Evolutionary conservation across 2,888 invertebrate species (phyloP).

Genomic region (Scaptomyza tumidula): DNA sequence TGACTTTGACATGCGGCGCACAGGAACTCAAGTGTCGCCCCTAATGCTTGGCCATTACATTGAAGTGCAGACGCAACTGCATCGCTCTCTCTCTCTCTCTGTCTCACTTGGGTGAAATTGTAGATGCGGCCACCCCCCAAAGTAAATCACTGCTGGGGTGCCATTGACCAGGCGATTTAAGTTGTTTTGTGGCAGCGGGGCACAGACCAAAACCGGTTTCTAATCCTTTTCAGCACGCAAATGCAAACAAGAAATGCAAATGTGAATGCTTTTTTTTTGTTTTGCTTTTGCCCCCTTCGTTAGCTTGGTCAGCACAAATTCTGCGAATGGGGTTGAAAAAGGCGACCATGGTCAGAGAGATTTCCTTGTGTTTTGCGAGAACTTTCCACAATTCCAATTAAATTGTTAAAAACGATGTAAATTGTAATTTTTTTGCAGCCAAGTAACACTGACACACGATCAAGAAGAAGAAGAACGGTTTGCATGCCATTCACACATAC

Average conservation of each 20-base stretch:
- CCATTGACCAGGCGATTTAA: slow-evolving; percentile 61
- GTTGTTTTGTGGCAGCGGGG: slow-evolving; percentile 53
- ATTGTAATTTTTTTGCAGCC: slow-evolving; percentile 13
- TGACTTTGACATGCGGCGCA: slow-evolving; percentile 70
- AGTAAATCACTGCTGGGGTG: slow-evolving; percentile 59
- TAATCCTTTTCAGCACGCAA: slow-evolving; percentile 70
- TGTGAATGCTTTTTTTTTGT: slow-evolving; percentile 1
- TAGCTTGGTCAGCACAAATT: slow-evolving; percentile 52
- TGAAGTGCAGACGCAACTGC: slow-evolving; percentile 55
- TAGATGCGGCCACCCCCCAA: slow-evolving; percentile 55
- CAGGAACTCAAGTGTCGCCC: slow-evolving; percentile 66
- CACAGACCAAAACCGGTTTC: slow-evolving; percentile 58
- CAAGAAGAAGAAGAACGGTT: slow-evolving; percentile 39
- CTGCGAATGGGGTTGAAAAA: slow-evolving; percentile 41
- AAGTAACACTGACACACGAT: slow-evolving; percentile 36
- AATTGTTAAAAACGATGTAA: slow-evolving; percentile 24
- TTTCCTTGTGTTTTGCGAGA: slow-evolving; percentile 7
- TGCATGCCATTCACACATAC: slow-evolving; percentile 43
- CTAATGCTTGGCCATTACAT: slow-evolving; percentile 70
- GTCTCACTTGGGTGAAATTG: slow-evolving; percentile 31
- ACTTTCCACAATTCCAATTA: slow-evolving; percentile 32
- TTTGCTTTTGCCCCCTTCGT: slow-evolving; percentile 1
- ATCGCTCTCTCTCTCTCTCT: slow-evolving; percentile 12
- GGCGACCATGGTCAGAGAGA: slow-evolving; percentile 26
- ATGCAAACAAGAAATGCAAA: slow-evolving; percentile 57